Conservation (phyloP, 2,797 vertebrate species). For the Hypotaenidia philippensis region DNA sequence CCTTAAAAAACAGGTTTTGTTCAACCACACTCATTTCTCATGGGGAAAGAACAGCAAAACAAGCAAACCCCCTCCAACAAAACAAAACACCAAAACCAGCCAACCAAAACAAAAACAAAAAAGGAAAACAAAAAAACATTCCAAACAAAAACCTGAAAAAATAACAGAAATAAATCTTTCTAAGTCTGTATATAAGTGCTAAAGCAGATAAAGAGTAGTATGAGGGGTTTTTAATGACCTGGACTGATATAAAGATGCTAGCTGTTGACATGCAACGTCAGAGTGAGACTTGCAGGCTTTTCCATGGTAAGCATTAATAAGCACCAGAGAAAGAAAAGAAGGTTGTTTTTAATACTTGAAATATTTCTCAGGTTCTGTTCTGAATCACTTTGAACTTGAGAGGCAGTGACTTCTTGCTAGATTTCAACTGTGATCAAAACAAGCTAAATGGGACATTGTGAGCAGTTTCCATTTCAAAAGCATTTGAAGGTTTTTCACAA, state of each 20-base stretch:
- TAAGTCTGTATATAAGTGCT: neutral
- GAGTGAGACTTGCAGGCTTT: neutral
- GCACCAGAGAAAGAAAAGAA: neutral
- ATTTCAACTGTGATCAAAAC: neutral
- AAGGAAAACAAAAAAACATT: neutral
- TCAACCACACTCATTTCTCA: neutral
- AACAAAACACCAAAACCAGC: no score
- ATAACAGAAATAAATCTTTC: neutral
- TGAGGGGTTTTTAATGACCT: neutral
- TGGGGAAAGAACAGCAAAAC: neutral
- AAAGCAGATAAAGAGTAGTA: neutral
- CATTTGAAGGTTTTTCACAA: neutral
- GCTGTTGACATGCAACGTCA: neutral
- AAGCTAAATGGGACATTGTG: neutral
- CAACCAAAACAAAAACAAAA: neutral
- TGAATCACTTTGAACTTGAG: slow-evolving; percentile 22
- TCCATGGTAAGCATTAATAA: neutral
- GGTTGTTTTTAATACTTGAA: neutral
- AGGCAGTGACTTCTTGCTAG: slow-evolving; percentile 4
- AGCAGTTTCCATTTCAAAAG: slow-evolving; percentile 1
- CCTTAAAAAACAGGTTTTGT: neutral
- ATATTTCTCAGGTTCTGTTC: slow-evolving; percentile 27
- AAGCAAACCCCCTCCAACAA: no score
- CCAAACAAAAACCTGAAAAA: neutral
- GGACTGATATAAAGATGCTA: neutral